Evolutionary conservation across 2,888 invertebrate genomes (phyloP), one percentile per base, ranked within the genome.

Genomic region (Eumacrocentrus americanus): DNA sequence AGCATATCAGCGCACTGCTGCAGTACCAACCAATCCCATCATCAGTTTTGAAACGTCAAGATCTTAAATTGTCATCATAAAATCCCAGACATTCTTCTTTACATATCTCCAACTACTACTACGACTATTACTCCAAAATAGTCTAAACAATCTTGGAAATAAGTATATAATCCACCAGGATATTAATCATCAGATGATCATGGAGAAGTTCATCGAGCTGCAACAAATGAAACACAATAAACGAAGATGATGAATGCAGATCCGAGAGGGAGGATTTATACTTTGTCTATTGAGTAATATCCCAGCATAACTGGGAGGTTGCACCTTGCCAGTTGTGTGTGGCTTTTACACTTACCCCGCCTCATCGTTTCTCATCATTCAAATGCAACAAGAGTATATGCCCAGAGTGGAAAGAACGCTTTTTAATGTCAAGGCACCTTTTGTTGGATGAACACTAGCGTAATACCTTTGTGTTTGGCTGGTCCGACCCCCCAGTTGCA

Each of bases 281-380:
- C 23, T 46, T 50, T 25, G 40, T 59, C 62, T 70, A 67, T 73
- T 71, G 68, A 58, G 66, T 62, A 71, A 74, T 65, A 54, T 51
- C n/a, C n/a, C 60, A 57, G 23, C 67, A 72, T 72, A 71, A 70
- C 72, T 72, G 65, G 67, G 66, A 69, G 66, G 67, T 68, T 69
- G 66, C 62, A 67, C 67, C 68, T 70, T 64, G 61, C 64, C 56
- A 58, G 47, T 57, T 53, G n/a, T 53, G 38, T 56, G 44, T 54
- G 16, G 60, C 62, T 52, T 47, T 60, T 61, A 63, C 63, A 51
- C 55, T 63, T 58, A 63, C 63, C 62, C 67, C 62, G 67, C 67
- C 64, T 62, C 63, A 54, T 38, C 44, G 48, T n/a, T 57, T 47
- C 52, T 53, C 46, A 12, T 62, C 61, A 61, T 60, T 60, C 60